Conservation (phyloP, 2,888 invertebrate genomes). For the Exephanes ischioxanthus region DNA sequence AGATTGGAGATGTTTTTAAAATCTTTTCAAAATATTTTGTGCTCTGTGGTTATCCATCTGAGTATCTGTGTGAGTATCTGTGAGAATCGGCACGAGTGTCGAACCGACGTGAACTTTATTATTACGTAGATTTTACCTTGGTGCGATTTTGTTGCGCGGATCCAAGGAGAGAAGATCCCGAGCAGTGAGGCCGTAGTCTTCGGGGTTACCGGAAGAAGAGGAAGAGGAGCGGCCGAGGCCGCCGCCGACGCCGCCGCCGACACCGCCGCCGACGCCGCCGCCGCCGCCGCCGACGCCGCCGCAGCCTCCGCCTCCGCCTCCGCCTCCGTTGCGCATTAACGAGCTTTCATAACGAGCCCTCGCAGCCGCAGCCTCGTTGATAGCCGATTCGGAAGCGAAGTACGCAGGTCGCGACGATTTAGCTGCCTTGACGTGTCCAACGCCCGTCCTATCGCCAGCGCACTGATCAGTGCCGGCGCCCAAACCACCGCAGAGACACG, state of each 20-base stretch:
- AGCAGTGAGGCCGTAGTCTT: conserved; percentile 17
- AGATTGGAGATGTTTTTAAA: too few species aligned
- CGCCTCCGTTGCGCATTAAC: too few species aligned
- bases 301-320: not conserved
- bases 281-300: conserved; percentile 5
- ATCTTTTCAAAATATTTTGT: too few species aligned
- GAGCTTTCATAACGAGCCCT: not conserved
- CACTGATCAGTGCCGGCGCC: conserved; percentile 62
- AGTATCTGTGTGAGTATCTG: too few species aligned
- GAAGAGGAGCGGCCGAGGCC: conserved; percentile 18
- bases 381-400: conserved; percentile 69
- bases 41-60: too few species aligned
- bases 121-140: conserved; percentile 18
- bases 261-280: too few species aligned
- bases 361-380: conserved; percentile 70
- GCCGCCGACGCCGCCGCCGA: not conserved
- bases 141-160: conserved; percentile 50
- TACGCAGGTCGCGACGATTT: conserved; percentile 74
- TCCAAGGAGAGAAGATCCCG: conserved; percentile 42
- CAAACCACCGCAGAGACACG: conserved; percentile 69
- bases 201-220: not conserved
- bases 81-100: too few species aligned
- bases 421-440: conserved; percentile 83
- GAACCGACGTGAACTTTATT: not conserved
- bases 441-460: conserved; percentile 38